Conservation (phyloP, 2,797 vertebrate genomes). For the Melanotaenia boesemani region DNA sequence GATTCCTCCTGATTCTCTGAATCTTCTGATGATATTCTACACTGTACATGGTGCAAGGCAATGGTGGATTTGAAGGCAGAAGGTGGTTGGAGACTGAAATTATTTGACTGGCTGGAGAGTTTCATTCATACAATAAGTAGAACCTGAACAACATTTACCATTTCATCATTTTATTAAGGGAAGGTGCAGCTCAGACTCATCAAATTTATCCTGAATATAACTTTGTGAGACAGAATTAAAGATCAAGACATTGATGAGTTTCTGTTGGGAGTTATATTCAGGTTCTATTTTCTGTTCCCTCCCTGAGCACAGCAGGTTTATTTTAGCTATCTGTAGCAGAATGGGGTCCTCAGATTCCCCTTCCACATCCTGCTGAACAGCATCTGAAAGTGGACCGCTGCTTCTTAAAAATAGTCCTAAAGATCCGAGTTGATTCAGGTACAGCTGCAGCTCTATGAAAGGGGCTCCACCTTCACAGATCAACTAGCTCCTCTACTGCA, state of each 20-base stretch:
- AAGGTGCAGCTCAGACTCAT: no score
- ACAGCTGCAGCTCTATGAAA: slow-evolving; percentile 58
- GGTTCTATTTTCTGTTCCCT: neutral
- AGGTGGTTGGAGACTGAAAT: no score
- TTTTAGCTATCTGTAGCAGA: neutral
- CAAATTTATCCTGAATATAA: no score
- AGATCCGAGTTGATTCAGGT: slow-evolving; percentile 42
- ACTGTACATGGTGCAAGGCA: no score
- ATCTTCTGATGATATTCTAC: no score
- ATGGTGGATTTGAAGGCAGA: no score
- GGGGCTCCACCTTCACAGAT: slow-evolving; percentile 70
- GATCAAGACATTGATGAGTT: neutral
- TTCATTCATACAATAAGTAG: no score
- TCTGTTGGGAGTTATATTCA: no score
- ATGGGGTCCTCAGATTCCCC: neutral
- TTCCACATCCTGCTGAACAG: neutral
- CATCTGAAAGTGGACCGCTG: neutral
- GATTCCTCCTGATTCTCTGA: no score
- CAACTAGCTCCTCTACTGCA: slow-evolving; percentile 60
- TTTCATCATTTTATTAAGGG: no score
- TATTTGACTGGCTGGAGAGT: no score
- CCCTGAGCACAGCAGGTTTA: neutral
- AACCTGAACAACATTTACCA: no score
- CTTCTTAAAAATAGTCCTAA: slow-evolving; percentile 56
- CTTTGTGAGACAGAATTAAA: neutral